Conservation (phyloP, 2,797 vertebrate genomes). For the Coranthus polyacanthus region DNA sequence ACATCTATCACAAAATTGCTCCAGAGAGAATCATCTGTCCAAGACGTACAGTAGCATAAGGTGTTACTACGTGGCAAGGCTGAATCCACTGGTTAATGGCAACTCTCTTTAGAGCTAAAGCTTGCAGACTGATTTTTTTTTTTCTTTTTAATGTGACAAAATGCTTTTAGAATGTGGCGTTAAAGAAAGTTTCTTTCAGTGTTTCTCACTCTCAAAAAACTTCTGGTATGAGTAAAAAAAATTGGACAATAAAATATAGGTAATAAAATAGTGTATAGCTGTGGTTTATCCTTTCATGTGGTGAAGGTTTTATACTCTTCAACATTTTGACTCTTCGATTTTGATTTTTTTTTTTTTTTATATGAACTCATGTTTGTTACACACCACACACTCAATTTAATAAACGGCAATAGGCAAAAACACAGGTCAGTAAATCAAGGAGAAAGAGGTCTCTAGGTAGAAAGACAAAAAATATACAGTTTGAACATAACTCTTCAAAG, state of each 20-base stretch:
- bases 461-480: neutral
- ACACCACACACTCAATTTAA: too few relatives aligned
- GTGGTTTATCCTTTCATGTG: neutral
- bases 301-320: constrained; percentile 1
- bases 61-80: constrained; percentile 10
- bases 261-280: too few relatives aligned
- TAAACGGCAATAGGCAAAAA: constrained; percentile 18
- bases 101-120: too few relatives aligned
- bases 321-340: too few relatives aligned
- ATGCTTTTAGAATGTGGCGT: too few relatives aligned
- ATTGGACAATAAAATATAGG: neutral
- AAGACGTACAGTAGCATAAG: constrained; percentile 24
- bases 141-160: too few relatives aligned
- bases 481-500: neutral
- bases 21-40: constrained; percentile 35
- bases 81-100: neutral
- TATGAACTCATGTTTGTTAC: constrained; percentile 3
- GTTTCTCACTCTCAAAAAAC: too few relatives aligned
- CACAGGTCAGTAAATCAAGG: constrained; percentile 10
- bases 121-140: too few relatives aligned
- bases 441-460: neutral
- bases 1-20: constrained; percentile 37
- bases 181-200: neutral
- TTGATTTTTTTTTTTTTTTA: too few relatives aligned
- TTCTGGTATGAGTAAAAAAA: neutral